Evolutionary conservation across 2,113 vertebrate genomes (phyloP), one percentile per base, ranked within the genome.

Genomic region (Gopherus evgoodei): DNA sequence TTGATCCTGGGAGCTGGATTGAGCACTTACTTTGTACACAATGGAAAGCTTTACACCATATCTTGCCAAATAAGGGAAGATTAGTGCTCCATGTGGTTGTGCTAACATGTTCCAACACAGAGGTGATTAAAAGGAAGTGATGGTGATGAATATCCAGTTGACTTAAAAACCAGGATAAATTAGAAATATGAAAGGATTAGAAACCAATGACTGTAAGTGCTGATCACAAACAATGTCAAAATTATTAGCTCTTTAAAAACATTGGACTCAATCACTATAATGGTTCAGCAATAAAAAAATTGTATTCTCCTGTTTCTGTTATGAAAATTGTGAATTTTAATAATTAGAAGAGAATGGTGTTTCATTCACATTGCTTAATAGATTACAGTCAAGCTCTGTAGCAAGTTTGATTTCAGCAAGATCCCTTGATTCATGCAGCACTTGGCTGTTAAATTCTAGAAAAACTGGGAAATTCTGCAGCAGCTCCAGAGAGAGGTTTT

Each of bases 1-100:
- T 1, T 22, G 11, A 82, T 89, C 8, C 31, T 59, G 0, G 81
- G 62, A 42, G 3, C 4, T 12, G 8, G 22, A 5, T 6, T 47
- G 42, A 47, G 25, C 76, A 27, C 38, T 3, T 83, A 5, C 14
- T 44, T 69, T 1, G 35, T 52, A 14, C 56, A 17, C 16, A 44
- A 44, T 13, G 42, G 72, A 27, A 76, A 76, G 22, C 11, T 44
- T 25, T 42, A 24, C 38, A 44, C 21, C 10, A 42, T 22, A 44
- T 13, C 72, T 24, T 76, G 22, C 38, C 38, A 44, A 44, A 76
- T 76, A 76, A 76, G 72, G 38, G 22, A 76, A 44, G 42, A 11
- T 44, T 25, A 44, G 38, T 0, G 5, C 72, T 13, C 24, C 6
- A 25, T 5, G 11, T 78, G 42, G 12, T 42, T 78, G 42, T 44